Evolutionary conservation across 2,797 vertebrate genomes (phyloP).

Genomic region (Sebastes iracundus): DNA sequence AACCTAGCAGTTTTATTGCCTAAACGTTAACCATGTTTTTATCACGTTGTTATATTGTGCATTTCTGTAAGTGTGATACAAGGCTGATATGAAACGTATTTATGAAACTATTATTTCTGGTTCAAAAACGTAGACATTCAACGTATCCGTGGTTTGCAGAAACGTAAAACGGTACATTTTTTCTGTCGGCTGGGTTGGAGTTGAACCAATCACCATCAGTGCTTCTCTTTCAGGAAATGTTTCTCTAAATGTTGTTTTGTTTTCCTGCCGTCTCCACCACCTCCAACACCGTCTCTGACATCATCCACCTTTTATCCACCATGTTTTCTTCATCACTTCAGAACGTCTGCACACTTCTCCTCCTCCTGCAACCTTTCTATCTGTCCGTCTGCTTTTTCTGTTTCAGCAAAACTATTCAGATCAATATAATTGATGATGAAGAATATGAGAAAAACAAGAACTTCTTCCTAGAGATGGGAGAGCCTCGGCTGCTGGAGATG

Average conservation of each 20-base stretch:
- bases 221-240: neutral
- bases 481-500: constrained; percentile 96
- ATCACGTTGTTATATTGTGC: no score
- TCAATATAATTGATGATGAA: constrained; percentile 98
- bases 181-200: neutral
- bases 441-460: constrained; percentile 99
- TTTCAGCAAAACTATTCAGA: constrained; percentile 93
- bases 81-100: no score
- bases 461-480: constrained; percentile 95
- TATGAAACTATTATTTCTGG: no score
- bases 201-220: neutral
- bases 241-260: neutral
- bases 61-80: no score
- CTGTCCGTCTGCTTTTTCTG: neutral
- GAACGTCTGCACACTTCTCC: constrained; percentile 27
- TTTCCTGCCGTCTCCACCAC: neutral
- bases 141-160: neutral
- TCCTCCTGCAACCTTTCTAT: constrained; percentile 62
- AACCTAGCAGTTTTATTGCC: no score
- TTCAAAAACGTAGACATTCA: neutral
- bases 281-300: neutral
- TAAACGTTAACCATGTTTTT: no score
- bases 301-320: neutral
- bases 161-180: neutral
- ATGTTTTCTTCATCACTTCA: constrained; percentile 11